Base-by-base conservation (phyloP, 2,113 vertebrate genomes). In the Anser brachyrhynchus region DNA sequence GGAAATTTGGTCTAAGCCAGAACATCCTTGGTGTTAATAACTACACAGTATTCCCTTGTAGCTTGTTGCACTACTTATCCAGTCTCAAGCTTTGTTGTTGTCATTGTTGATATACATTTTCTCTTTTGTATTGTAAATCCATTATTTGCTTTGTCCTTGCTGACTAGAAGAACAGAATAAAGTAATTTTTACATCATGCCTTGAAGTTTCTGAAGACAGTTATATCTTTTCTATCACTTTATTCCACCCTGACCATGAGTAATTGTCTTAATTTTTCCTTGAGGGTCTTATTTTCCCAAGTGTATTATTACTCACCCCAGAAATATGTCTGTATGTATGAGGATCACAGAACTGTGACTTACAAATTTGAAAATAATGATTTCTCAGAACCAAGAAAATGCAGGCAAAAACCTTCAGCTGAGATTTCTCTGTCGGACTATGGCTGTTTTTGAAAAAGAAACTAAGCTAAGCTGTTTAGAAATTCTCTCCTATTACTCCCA, bases 181-280 rank as follows among this genome's bases (percentile, higher is more conserved):
- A 73, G 66, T 29, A 61, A 73, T 91, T 93, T 84, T 84, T 87
- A 46, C 62, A 92, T 51, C 62, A 79, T 35, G 74, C 77, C 70
- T 92, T 33, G 67, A 92, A 74, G 80, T 75, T 92, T 18, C 61
- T 90, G 69, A 81, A 93, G 79, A 54, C 33, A 73, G 66, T 73
- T 87, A 20, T 14, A 81, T 82, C 11, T 93, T 87, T 92, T 67
- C 55, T 39, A 88, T 31, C 22, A 77, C 52, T 93, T 85, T 73
- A 65, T 87, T 89, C 49, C 13, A 91, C 28, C 29, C 62, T 91
- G 77, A 65, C 58, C 54, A 55, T 55, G 31, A 93, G 39, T 73
- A 95, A 92, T 89, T 90, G 37, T 64, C 59, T 91, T 90, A 84
- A 93, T 81, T 91, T 93, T 84, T 28, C 39, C 77, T 91, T 82